Conservation (phyloP, 2,888 invertebrate species). For the Apamea crenata region DNA sequence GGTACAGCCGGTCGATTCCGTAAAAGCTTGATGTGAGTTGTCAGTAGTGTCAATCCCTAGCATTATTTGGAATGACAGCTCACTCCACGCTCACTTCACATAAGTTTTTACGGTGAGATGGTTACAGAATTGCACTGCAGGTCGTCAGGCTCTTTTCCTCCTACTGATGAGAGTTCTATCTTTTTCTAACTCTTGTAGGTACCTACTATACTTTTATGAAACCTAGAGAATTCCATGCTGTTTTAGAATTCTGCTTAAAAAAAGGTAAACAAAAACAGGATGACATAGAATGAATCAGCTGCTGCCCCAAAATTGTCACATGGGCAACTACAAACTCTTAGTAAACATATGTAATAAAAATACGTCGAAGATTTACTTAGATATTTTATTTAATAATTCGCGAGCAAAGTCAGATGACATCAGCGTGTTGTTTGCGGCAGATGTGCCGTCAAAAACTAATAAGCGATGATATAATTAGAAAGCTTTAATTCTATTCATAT, state of each 20-base stretch:
- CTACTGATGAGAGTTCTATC: background rate
- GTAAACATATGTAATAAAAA: slow-evolving; percentile 16
- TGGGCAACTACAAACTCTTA: slow-evolving; percentile 6
- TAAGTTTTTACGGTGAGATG: no score
- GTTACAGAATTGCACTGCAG: no score
- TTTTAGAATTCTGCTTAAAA: background rate
- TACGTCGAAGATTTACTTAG: no score
- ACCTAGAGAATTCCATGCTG: background rate
- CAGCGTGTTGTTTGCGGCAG: background rate
- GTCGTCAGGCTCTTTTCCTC: background rate
- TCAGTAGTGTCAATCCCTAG: no score
- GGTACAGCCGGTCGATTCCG: no score
- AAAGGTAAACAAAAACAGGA: slow-evolving; percentile 34
- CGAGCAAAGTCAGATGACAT: background rate
- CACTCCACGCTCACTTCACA: no score
- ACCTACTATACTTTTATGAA: background rate
- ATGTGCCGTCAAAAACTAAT: slow-evolving; percentile 20
- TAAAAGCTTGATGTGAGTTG: no score
- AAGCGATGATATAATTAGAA: slow-evolving; percentile 48
- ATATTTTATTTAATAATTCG: background rate
- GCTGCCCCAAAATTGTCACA: slow-evolving; percentile 7
- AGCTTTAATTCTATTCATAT: slow-evolving; percentile 40
- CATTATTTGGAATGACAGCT: no score
- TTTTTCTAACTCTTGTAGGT: background rate
- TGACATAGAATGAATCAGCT: slow-evolving; percentile 12